Base-by-base conservation (phyloP, 2,113 vertebrate genomes). In the Platysteira castanea region DNA sequence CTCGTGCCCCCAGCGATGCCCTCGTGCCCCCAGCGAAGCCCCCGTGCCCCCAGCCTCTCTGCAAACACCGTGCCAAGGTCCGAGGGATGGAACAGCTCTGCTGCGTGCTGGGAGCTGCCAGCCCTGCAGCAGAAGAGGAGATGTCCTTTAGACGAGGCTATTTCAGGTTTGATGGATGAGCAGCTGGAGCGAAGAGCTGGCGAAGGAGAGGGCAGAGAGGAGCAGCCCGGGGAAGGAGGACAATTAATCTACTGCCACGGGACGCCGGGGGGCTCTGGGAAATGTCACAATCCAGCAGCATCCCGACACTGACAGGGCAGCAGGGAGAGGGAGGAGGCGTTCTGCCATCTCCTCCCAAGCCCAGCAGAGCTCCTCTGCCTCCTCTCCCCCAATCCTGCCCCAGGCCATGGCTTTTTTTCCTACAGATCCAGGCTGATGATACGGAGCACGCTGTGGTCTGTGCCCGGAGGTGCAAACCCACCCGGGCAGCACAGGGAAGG, bases 61-160 rank as follows among this genome's bases (percentile, higher is more conserved):
- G 57, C 77, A 59, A 63, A 50, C 3, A 1, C 65, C 4, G 1
- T 13, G 54, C 71, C 46, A 33, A 63, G 57, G 35, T 49, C 69
- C 20, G 1, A 1, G 6, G 53, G 46, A 8, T 37, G 20, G 30
- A 7, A 0, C 41, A n/a, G 63, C 10, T 8, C 15, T 7, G 15
- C 73, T 39, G 71, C 21, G 2, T 3, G 7, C 6, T 2, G 11
- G 39, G 71, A 79, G 70, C 78, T 63, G 91, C 70, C 35, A 2
- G 4, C 52, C 14, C 52, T 20, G 8, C 6, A 60, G 92, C 67
- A 39, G 71, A 49, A 2, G 0, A 35, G 74, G 64, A 81, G 63
- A 4, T 26, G 80, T 23, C 15, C 27, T 64, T 26, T 3, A 5
- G 39, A 2, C 28, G 10, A 56, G 75, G 75, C 89, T 61, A 0